These are phyloP conservation scores for Chelonoidis abingdonii DNA, from an alignment of 2,113 vertebrate genomes.

Conservation along the genomic window DNA sequence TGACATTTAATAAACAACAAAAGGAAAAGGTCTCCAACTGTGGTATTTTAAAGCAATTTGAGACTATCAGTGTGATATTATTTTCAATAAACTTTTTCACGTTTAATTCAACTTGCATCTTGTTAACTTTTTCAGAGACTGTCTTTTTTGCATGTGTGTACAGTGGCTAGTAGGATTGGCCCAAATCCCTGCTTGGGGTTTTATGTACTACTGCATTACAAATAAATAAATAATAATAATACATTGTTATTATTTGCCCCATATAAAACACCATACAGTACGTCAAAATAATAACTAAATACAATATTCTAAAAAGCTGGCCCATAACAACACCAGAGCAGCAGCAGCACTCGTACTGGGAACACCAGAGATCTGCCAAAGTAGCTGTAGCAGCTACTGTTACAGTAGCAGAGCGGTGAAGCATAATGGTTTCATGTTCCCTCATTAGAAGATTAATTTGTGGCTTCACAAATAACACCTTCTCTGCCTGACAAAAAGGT, in stretches of 20 bases:
- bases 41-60: background rate
- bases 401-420: too few species aligned
- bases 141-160: background rate
- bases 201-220: too few species aligned
- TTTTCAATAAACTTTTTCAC: background rate
- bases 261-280: background rate
- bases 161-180: background rate
- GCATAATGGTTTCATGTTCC: too few species aligned
- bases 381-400: too few species aligned
- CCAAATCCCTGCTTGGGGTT: too few species aligned
- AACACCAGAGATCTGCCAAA: too few species aligned
- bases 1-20: background rate
- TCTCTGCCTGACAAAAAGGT: too few species aligned
- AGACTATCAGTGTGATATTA: background rate
- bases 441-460: too few species aligned
- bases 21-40: background rate
- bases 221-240: too few species aligned
- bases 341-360: background rate
- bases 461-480: too few species aligned
- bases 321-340: background rate
- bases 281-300: rapidly evolving
- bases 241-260: background rate
- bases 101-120: background rate
- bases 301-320: background rate
- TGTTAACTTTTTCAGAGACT: background rate